Evolutionary conservation across 1,140 invertebrate genomes (phyloP), one percentile per base, ranked within the genome.

Genomic region (Daktulosphaira vitifoliae): DNA sequence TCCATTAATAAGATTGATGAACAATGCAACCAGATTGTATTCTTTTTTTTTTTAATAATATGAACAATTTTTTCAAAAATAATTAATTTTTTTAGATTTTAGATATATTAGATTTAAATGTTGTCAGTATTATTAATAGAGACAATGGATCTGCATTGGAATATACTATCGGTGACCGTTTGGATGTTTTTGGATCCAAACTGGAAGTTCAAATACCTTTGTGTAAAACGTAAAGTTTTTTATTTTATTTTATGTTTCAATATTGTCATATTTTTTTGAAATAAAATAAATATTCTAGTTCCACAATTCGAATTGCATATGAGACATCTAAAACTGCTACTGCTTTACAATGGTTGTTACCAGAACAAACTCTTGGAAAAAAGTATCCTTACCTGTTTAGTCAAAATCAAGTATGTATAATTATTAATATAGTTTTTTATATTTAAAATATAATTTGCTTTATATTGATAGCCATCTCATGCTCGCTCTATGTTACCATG

Each of bases 351-450:
- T 98, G 95, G 93, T 72, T 98, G 33, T 80, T 80, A 62, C 83
- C 90, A 11, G 81, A 86, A 68, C 91, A 95, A 78, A 98, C 94
- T 15, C 81, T 86, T 6, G 91, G 92, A 46, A 89, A 90, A 76
- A 80, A 83, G 68, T 81, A 89, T 71, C 93, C 94, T 1, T 97
- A 90, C 74, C 72, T 98, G 67, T 97, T 90, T 77, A 94, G 89
- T 68, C 92, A 96, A 75, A 94, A 90, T 76, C 85, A 93, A 79
- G 87, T 89, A 78, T 74, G 44, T 65, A 25, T 16, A 64, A 25
- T 56, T 64, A 11, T 18, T 52, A n/a, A 23, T 46, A 18, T 52
- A n/a, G 22, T 20, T 22, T 20, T 67, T 4, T 20, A 13, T 16
- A 22, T 16, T 18, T 38, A 22, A 42, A 15, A 7, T 7, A 66